Evolutionary conservation across 2,113 vertebrate genomes (phyloP).

Genomic region (Tachycineta bicolor): DNA sequence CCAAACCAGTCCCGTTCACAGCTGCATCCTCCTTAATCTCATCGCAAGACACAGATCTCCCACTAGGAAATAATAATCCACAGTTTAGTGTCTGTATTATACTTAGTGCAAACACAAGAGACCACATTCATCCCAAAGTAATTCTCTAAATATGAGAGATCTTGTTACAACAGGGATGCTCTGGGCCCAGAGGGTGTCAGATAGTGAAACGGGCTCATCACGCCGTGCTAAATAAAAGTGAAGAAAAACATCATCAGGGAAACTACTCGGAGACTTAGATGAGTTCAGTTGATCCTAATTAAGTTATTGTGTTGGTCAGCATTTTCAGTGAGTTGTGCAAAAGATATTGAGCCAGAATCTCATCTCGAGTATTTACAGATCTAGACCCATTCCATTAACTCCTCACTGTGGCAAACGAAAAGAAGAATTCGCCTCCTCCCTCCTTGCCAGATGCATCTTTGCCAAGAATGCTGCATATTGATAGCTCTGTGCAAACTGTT

Average conservation of each 20-base stretch:
- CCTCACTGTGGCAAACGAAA: neutral
- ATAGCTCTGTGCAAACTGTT: neutral
- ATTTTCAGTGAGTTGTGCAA: neutral
- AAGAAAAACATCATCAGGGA: neutral
- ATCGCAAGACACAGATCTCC: constrained; percentile 53
- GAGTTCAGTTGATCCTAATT: neutral
- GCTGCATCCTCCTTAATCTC: constrained; percentile 63
- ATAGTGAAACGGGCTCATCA: neutral
- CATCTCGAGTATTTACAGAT: neutral
- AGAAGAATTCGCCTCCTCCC: neutral
- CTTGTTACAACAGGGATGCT: constrained; percentile 35
- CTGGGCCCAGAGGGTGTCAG: neutral
- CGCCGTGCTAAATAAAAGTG: neutral
- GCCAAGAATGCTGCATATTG: neutral
- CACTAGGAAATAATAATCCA: constrained; percentile 65
- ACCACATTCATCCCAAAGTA: constrained; percentile 53
- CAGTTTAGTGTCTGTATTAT: constrained; percentile 60
- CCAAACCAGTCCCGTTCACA: constrained; percentile 26
- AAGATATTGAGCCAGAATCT: neutral
- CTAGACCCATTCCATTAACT: neutral
- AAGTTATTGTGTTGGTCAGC: neutral
- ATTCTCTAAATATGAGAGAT: constrained; percentile 52
- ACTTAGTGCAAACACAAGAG: constrained; percentile 58
- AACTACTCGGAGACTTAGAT: neutral
- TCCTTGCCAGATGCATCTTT: neutral